Evolutionary conservation across 2,797 vertebrate species (phyloP).

Genomic region (Crocodylus rhombifer): DNA sequence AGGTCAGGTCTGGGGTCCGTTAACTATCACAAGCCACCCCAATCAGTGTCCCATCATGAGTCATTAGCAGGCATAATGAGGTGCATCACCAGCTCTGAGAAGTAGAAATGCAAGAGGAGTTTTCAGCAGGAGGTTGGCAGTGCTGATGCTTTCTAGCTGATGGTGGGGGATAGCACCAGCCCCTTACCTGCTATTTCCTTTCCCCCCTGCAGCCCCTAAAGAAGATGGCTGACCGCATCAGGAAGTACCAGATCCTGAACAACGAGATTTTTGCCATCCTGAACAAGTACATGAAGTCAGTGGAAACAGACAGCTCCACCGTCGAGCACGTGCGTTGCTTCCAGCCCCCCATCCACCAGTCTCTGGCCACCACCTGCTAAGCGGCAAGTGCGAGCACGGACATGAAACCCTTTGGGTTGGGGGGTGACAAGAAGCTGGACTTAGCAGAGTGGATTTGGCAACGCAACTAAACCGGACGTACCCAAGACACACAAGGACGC

Average conservation of each 20-base stretch:
- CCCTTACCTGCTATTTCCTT: slow-evolving; percentile 8
- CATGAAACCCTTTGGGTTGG: background rate
- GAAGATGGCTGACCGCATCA: slow-evolving; percentile 99
- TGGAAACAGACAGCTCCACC: slow-evolving; percentile 98
- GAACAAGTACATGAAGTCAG: slow-evolving; percentile 99
- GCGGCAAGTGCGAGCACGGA: slow-evolving; percentile 26
- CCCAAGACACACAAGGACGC: slow-evolving; percentile 20
- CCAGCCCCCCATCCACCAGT: slow-evolving; percentile 99
- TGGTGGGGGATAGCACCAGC: background rate
- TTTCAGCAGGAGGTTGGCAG: slow-evolving; percentile 8
- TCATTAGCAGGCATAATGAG: background rate
- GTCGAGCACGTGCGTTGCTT: slow-evolving; percentile 99
- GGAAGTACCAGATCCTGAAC: slow-evolving; percentile 99
- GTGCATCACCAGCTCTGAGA: background rate
- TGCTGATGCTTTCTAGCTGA: background rate
- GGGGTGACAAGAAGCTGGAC: slow-evolving; percentile 54
- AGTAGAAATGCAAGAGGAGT: slow-evolving; percentile 35
- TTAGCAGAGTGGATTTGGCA: slow-evolving; percentile 14
- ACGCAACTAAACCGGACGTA: slow-evolving; percentile 25
- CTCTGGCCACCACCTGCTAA: slow-evolving; percentile 97
- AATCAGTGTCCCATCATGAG: slow-evolving; percentile 29
- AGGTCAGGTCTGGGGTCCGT: background rate
- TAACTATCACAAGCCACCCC: slow-evolving; percentile 34
- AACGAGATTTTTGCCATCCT: slow-evolving; percentile 99
- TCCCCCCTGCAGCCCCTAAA: slow-evolving; percentile 90